Conservation (phyloP, 2,888 invertebrate genomes). For the Leptinotarsa juncta region DNA sequence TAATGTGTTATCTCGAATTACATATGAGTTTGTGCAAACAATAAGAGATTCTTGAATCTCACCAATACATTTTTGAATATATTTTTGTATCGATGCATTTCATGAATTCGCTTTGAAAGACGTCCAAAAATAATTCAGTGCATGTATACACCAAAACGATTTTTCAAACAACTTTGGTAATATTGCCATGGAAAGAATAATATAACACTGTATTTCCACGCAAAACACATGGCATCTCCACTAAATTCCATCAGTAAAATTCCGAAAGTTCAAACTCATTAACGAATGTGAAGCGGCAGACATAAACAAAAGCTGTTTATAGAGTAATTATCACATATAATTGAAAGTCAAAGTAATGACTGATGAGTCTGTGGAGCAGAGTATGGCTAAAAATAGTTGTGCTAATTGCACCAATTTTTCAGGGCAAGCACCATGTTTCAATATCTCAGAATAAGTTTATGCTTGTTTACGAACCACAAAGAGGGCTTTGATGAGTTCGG, state of each 20-base stretch:
- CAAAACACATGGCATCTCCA: not conserved
- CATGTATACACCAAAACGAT: too few species aligned
- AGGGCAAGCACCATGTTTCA: slow-evolving; percentile 16
- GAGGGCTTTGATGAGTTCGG: slow-evolving; percentile 21
- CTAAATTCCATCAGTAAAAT: slow-evolving; percentile 8
- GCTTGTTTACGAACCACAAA: slow-evolving; percentile 26
- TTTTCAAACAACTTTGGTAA: too few species aligned
- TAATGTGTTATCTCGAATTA: too few species aligned
- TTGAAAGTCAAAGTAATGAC: slow-evolving; percentile 46
- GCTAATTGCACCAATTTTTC: slow-evolving; percentile 28
- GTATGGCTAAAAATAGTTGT: slow-evolving; percentile 34
- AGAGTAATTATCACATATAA: slow-evolving; percentile 48
- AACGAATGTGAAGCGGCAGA: slow-evolving; percentile 32
- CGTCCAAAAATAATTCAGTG: too few species aligned
- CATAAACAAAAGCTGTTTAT: slow-evolving; percentile 49
- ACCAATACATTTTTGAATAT: too few species aligned
- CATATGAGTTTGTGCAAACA: too few species aligned
- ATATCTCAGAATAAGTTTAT: slow-evolving; percentile 20
- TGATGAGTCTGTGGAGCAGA: slow-evolving; percentile 41
- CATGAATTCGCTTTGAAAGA: too few species aligned
- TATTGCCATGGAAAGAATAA: not conserved
- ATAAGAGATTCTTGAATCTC: too few species aligned
- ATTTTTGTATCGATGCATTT: too few species aligned
- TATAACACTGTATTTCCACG: not conserved
- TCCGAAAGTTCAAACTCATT: slow-evolving; percentile 37